These are phyloP conservation scores for Tympanoctomys barrerae DNA, from an alignment of 2,797 vertebrate species.

Conservation along the genomic window DNA sequence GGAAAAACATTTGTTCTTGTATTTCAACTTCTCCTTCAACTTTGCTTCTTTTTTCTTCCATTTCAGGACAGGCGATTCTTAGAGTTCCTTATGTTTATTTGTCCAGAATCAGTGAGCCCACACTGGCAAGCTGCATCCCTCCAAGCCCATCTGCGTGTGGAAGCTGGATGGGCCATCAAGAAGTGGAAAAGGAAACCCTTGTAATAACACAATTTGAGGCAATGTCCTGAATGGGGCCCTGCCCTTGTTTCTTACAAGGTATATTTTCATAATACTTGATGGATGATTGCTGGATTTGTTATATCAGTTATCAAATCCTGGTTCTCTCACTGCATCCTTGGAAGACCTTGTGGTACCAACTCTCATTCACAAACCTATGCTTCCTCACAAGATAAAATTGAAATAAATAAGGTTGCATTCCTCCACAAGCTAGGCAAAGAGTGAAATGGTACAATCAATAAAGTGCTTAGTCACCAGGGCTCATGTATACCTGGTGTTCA, in stretches of 20 bases:
- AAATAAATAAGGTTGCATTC: background rate
- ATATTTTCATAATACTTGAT: background rate
- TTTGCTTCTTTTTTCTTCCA: background rate
- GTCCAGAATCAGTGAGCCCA: too few species aligned
- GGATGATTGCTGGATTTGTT: background rate
- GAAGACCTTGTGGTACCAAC: background rate
- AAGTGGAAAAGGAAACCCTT: background rate
- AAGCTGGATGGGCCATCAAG: background rate
- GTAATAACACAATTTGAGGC: too few species aligned
- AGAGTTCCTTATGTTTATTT: background rate
- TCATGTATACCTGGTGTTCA: background rate
- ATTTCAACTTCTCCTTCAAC: background rate
- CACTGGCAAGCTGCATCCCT: background rate
- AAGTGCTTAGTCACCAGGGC: background rate
- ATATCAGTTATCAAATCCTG: background rate
- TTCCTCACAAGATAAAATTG: background rate
- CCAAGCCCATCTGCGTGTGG: fast-evolving
- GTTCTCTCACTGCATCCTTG: background rate
- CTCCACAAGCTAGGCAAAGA: background rate
- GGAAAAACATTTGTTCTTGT: background rate
- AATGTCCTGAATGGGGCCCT: background rate
- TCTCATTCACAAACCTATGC: background rate
- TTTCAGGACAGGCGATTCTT: background rate
- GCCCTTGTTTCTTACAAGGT: background rate
- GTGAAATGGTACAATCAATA: too few species aligned